These are phyloP conservation scores for Euphonia xanthogaster DNA, from an alignment of 2,797 vertebrate genomes.

Conservation along the genomic window DNA sequence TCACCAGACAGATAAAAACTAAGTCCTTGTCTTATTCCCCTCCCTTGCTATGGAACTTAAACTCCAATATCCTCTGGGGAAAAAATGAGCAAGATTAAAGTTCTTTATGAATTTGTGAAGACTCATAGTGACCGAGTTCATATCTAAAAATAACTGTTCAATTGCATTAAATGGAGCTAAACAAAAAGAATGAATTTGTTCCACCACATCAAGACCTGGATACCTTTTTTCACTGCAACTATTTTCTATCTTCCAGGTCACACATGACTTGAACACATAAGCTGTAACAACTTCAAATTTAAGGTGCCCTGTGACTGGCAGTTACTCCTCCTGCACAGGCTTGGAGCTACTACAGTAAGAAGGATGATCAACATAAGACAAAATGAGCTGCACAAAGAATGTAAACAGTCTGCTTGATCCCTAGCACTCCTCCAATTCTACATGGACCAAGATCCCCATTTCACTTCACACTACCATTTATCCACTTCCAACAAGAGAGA, in stretches of 20 bases:
- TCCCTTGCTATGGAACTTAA: neutral
- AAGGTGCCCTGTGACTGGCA: neutral
- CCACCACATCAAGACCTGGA: neutral
- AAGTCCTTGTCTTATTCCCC: neutral
- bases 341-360: neutral
- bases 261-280: neutral
- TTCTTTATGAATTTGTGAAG: neutral
- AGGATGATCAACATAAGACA: neutral
- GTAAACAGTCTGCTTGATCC: conserved; percentile 24
- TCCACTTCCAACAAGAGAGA: neutral
- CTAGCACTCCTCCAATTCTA: neutral
- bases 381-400: neutral
- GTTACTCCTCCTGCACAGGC: neutral
- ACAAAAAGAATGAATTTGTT: neutral
- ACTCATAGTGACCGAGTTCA: neutral
- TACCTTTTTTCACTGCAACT: neutral
- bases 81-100: neutral
- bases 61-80: neutral
- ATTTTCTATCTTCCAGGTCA: neutral
- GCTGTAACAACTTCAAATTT: neutral
- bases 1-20: neutral
- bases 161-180: neutral
- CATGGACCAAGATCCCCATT: neutral
- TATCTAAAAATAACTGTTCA: neutral
- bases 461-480: conserved; percentile 11